These are phyloP conservation scores for Strigops habroptila DNA, from an alignment of 2,113 vertebrate genomes.

Conservation along the genomic window DNA sequence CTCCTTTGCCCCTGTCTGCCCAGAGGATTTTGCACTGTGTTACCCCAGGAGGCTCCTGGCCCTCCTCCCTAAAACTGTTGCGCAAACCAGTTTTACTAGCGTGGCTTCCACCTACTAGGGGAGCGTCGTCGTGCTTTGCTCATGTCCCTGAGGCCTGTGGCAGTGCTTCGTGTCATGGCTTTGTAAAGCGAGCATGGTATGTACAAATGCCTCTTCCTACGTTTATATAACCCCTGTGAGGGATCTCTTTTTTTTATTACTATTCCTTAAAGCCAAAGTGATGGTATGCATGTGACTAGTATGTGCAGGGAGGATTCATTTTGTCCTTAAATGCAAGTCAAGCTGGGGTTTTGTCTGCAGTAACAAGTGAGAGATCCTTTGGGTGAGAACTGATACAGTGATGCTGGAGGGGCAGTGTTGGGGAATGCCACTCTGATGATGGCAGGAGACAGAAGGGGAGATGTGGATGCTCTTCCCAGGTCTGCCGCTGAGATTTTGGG, in stretches of 20 bases:
- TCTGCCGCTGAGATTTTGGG: not conserved
- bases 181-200: not conserved
- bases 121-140: fast-evolving
- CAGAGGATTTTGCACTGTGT: not conserved
- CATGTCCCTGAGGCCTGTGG: fast-evolving
- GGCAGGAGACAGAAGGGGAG: not conserved
- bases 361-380: not conserved
- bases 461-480: not conserved
- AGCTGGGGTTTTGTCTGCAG: not conserved
- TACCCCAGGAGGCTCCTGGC: not conserved
- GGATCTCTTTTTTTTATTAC: not conserved
- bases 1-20: not conserved
- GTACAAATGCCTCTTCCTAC: not conserved
- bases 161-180: not conserved
- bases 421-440: not conserved
- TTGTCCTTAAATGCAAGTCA: not conserved
- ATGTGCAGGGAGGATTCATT: not conserved
- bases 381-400: not conserved
- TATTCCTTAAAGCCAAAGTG: not conserved
- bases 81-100: not conserved
- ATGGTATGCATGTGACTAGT: too few relatives aligned
- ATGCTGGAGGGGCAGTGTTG: not conserved
- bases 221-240: not conserved
- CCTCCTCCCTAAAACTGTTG: not conserved
- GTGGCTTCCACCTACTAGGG: not conserved